Percentiles rank a stretch among this genome's conserved stretches.
Evolutionary conservation across 2,888 invertebrate genomes (phyloP).

Genomic region (Polydesmus complanatus): DNA sequence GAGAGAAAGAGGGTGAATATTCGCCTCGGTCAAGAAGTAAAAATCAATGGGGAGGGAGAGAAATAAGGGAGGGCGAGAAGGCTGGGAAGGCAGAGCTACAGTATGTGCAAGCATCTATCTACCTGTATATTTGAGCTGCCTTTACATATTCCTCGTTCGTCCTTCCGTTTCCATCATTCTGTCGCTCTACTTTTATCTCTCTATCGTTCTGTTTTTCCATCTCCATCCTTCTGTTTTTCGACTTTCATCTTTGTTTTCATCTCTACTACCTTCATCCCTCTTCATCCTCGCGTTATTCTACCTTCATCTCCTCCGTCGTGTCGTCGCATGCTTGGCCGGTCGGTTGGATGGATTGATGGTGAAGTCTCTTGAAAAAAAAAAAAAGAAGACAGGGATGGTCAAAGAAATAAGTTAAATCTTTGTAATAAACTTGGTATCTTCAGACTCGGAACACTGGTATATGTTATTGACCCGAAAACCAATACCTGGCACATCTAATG

Average conservation of each 20-base stretch:
- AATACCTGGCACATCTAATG: constrained; percentile 1
- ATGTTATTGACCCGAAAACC: constrained; percentile 15
- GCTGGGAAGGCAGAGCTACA: too few species aligned
- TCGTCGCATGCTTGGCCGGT: not conserved
- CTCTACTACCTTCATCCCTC: too few species aligned
- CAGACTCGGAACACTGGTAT: not conserved
- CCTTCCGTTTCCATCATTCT: too few species aligned
- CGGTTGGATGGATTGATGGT: not conserved
- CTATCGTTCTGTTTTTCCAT: too few species aligned
- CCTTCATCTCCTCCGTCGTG: not conserved
- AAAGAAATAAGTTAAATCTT: not conserved
- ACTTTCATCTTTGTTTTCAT: too few species aligned
- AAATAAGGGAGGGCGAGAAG: too few species aligned
- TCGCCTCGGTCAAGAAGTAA: not conserved
- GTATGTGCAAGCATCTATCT: not conserved
- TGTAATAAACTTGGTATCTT: not conserved
- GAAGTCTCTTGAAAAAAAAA: not conserved
- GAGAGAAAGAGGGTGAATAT: not conserved
- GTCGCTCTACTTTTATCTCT: too few species aligned
- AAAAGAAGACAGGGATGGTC: not conserved
- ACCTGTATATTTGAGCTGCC: not conserved
- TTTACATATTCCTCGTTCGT: too few species aligned
- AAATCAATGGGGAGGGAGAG: not conserved
- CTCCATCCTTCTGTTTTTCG: too few species aligned
- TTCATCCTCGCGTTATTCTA: too few species aligned